Percentiles rank a stretch among this genome's conserved stretches.
Evolutionary conservation across 2,888 invertebrate species (phyloP).

Genomic region (Deilephila porcellus): DNA sequence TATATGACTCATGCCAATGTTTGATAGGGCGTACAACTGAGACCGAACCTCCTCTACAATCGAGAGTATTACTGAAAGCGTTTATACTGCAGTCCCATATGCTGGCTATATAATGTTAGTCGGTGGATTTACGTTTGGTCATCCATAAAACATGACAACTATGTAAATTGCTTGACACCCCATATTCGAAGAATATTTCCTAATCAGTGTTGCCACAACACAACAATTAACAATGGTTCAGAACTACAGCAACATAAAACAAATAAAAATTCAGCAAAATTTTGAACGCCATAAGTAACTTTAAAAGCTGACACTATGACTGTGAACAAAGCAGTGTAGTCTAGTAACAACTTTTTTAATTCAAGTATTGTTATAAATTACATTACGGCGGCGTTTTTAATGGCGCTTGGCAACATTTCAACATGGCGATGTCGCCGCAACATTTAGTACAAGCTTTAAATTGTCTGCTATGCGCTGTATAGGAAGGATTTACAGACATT

Average conservation of each 20-base stretch:
- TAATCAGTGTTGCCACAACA: too few relatives aligned
- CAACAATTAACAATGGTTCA: too few relatives aligned
- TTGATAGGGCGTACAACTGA: too few relatives aligned
- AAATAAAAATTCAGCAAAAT: neutral
- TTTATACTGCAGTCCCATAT: too few relatives aligned
- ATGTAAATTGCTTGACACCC: too few relatives aligned
- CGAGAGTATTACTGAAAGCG: too few relatives aligned
- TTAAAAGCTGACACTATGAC: constrained; percentile 5
- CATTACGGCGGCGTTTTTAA: constrained; percentile 43
- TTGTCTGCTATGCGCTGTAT: constrained; percentile 7
- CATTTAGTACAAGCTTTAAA: constrained; percentile 21
- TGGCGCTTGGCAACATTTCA: constrained; percentile 56
- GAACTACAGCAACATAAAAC: neutral
- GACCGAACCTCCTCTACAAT: too few relatives aligned
- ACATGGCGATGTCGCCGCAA: constrained; percentile 32
- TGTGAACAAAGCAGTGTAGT: constrained; percentile 9
- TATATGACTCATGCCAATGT: too few relatives aligned
- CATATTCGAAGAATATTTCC: too few relatives aligned
- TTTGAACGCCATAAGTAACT: neutral
- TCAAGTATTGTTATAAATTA: constrained; percentile 36
- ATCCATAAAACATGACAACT: too few relatives aligned
- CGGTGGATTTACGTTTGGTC: too few relatives aligned
- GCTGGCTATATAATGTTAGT: too few relatives aligned
- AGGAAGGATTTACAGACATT: neutral
- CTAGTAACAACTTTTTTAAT: constrained; percentile 41